Percentiles rank a stretch among this genome's conserved stretches.
These are phyloP conservation scores for Zoanthus gigantus DNA, from an alignment of 92 coral and sea anemone species.

Conservation along the genomic window DNA sequence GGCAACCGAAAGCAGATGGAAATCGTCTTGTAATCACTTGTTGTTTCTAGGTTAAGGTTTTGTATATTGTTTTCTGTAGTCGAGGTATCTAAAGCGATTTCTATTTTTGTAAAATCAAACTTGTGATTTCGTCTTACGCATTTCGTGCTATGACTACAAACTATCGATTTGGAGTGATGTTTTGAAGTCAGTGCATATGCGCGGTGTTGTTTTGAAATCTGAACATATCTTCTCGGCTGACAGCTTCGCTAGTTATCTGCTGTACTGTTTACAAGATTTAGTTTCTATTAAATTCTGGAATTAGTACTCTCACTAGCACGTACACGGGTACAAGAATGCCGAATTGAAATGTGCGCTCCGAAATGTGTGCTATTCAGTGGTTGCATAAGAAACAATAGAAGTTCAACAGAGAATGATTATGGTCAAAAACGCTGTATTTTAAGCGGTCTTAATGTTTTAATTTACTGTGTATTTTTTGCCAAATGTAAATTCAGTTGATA, in stretches of 20 bases:
- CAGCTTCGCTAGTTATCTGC: neutral
- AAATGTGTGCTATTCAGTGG: neutral
- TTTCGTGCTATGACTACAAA: neutral
- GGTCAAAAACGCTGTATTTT: neutral
- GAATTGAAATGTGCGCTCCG: neutral
- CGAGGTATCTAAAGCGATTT: neutral
- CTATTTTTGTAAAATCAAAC: neutral
- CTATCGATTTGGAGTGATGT: neutral
- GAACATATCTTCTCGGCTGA: neutral
- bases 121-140: neutral
- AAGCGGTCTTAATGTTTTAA: neutral
- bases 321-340: neutral
- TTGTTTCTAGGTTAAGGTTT: neutral
- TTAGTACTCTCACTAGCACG: neutral
- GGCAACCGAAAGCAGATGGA: slow-evolving; percentile 44
- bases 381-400: neutral
- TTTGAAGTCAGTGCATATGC: slow-evolving; percentile 6
- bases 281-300: neutral
- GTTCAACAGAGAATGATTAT: neutral
- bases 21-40: slow-evolving; percentile 14
- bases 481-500: neutral
- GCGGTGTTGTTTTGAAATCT: slow-evolving; percentile 8
- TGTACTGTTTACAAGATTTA: neutral
- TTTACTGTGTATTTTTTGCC: neutral
- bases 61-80: neutral